These are phyloP conservation scores for Drosophila koepferae DNA, from an alignment of 2,888 invertebrate species.

Conservation along the genomic window DNA sequence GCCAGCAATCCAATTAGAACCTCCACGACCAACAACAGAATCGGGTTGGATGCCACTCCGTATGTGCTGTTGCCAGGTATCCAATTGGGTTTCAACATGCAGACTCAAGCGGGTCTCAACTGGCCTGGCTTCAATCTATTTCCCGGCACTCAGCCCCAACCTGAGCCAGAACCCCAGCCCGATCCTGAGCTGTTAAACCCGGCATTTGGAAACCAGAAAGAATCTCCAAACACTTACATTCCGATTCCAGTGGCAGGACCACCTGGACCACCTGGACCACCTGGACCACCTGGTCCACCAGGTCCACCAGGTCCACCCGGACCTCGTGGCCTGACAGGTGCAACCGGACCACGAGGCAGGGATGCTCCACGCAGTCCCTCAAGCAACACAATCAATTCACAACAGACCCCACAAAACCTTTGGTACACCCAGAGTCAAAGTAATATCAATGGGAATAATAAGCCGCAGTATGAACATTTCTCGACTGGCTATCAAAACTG, in stretches of 20 bases:
- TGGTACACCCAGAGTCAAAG: constrained; percentile 59
- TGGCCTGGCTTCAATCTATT: constrained; percentile 53
- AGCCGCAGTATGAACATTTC: constrained; percentile 55
- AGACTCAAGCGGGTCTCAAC: constrained; percentile 67
- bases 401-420: constrained; percentile 51
- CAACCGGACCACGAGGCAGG: constrained; percentile 44
- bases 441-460: constrained; percentile 37
- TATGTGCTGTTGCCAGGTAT: constrained; percentile 66
- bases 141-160: constrained; percentile 19
- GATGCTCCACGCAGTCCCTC: constrained; percentile 54
- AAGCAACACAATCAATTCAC: constrained; percentile 15
- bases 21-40: constrained; percentile 33
- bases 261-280: constrained; percentile 71
- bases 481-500: constrained; percentile 65
- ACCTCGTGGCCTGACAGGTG: constrained; percentile 44
- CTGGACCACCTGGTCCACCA: constrained; percentile 60
- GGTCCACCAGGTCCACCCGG: constrained; percentile 45
- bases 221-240: constrained; percentile 33
- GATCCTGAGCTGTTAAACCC: no score
- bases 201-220: no score
- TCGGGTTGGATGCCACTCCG: constrained; percentile 38
- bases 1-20: constrained; percentile 25
- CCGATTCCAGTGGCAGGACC: constrained; percentile 65
- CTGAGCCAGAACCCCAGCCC: no score
- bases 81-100: constrained; percentile 77